Conservation (phyloP, 2,113 vertebrate species). For the Setophaga coronata region DNA sequence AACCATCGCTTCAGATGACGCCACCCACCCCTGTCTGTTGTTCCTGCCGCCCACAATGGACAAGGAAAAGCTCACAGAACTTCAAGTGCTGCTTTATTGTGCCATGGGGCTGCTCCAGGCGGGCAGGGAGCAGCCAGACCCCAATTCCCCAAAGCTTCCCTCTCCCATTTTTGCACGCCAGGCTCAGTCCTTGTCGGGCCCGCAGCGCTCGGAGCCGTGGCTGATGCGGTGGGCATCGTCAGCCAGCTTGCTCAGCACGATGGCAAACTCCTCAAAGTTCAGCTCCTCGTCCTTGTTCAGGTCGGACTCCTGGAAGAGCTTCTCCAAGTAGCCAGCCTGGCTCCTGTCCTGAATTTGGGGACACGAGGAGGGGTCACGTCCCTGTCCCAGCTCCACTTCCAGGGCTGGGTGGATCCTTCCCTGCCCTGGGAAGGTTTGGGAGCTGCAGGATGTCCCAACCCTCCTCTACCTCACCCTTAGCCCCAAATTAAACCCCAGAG, state of each 20-base stretch:
- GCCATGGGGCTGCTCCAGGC: background rate
- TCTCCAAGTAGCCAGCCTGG: rapidly evolving
- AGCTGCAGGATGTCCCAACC: background rate
- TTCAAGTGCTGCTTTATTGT: constrained; percentile 25
- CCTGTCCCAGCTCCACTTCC: rapidly evolving
- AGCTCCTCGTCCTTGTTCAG: background rate
- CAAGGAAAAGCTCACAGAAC: rapidly evolving
- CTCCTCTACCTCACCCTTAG: rapidly evolving
- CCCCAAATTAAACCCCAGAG: background rate
- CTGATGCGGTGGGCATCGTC: background rate
- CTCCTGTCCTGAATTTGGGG: background rate
- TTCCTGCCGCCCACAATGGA: rapidly evolving
- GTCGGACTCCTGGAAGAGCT: background rate
- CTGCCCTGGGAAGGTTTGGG: background rate
- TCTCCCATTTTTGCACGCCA: rapidly evolving
- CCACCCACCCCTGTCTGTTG: background rate
- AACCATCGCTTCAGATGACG: background rate
- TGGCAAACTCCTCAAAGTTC: constrained; percentile 8
- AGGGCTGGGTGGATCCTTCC: rapidly evolving
- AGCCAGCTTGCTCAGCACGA: background rate
- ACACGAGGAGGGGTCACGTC: rapidly evolving
- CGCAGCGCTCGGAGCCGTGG: background rate
- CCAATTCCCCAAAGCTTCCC: background rate
- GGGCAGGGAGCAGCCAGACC: background rate
- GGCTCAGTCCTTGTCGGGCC: background rate